Evolutionary conservation across 2,113 vertebrate genomes (phyloP).

Genomic region (Pseudopipra pipra): DNA sequence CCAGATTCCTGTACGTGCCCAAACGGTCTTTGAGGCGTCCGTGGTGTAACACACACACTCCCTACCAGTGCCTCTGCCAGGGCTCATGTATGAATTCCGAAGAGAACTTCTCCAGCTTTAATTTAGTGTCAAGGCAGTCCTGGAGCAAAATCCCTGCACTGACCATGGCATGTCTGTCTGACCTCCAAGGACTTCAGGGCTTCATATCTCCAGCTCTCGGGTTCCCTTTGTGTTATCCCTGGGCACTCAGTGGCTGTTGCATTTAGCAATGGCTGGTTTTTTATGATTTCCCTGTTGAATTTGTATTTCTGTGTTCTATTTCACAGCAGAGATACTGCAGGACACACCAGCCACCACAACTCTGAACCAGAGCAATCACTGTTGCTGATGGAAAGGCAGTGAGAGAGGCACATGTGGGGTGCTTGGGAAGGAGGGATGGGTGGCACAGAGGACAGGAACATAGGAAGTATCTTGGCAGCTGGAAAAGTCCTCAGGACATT

Average conservation of each 20-base stretch:
- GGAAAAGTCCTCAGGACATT: not conserved
- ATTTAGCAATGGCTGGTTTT: not conserved
- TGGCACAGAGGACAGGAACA: rapidly evolving
- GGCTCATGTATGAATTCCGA: rapidly evolving
- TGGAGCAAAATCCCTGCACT: not conserved
- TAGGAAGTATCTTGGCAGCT: not conserved
- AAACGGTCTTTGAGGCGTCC: not conserved
- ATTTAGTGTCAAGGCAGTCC: not conserved
- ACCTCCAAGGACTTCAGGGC: not conserved
- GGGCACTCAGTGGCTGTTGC: not conserved
- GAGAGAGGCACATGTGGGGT: rapidly evolving
- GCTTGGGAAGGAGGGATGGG: not conserved
- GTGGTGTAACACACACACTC: rapidly evolving
- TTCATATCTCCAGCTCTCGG: not conserved
- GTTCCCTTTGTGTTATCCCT: not conserved
- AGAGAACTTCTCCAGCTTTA: not conserved
- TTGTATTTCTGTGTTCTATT: rapidly evolving
- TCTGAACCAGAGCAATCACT: not conserved
- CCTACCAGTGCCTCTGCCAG: not conserved
- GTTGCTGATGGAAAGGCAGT: not conserved
- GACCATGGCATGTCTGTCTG: not conserved
- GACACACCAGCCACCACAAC: not conserved
- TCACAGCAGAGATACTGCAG: not conserved
- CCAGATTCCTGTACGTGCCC: not conserved
- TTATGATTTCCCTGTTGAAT: not conserved